Evolutionary conservation across 2,113 vertebrate species (phyloP).

Genomic region (Patagioenas fasciata): DNA sequence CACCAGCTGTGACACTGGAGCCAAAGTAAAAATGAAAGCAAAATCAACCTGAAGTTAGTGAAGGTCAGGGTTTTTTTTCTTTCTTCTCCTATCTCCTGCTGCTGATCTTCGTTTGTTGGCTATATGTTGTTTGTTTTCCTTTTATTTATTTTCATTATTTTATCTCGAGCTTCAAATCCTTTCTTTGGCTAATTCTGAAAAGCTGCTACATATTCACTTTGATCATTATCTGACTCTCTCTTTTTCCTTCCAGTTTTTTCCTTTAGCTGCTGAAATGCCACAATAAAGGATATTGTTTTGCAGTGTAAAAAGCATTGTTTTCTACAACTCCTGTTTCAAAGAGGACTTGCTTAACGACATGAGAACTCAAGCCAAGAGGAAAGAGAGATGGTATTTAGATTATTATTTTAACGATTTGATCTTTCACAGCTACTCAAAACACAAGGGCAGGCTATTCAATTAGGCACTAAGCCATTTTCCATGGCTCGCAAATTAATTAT

Average conservation of each 20-base stretch:
- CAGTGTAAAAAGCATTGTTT: constrained; percentile 36
- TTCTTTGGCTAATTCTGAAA: constrained; percentile 30
- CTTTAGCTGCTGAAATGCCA: constrained; percentile 18
- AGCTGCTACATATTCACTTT: constrained; percentile 3
- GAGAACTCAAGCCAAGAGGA: constrained; percentile 51
- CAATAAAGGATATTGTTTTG: constrained; percentile 15
- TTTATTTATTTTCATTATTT: neutral
- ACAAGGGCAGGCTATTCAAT: constrained; percentile 37
- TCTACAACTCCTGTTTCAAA: constrained; percentile 1
- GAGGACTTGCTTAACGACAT: neutral
- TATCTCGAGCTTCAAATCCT: constrained; percentile 36
- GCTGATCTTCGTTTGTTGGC: neutral
- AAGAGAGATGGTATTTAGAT: constrained; percentile 26
- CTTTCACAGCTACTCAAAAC: constrained; percentile 23
- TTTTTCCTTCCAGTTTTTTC: constrained; percentile 19
- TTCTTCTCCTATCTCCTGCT: neutral
- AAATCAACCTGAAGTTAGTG: neutral
- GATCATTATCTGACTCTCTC: constrained; percentile 32
- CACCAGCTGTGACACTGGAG: neutral
- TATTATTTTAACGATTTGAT: constrained; percentile 43
- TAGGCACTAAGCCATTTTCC: constrained; percentile 37
- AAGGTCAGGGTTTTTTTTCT: neutral
- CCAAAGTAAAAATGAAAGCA: neutral
- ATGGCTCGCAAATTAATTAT: constrained; percentile 19
- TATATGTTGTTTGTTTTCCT: neutral